phyloP scores from a whole-genome alignment of 1,140 invertebrate species.

The Chlorops oryzae region DNA sequence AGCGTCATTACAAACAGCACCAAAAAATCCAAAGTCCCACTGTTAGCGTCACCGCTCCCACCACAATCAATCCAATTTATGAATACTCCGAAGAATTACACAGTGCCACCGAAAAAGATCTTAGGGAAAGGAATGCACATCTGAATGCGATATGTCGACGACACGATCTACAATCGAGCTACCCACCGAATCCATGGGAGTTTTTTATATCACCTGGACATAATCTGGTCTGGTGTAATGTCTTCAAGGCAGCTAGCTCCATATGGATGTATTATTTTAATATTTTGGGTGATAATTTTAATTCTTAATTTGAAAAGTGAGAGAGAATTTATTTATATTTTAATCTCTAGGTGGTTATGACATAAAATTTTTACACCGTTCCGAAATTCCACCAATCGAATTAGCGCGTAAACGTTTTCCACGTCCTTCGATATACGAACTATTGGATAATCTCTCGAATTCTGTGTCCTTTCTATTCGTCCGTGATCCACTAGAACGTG shows the following conservation, averaged over 20 bases:
- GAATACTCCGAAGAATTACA: slow-evolving; percentile 46
- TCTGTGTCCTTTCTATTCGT: slow-evolving; percentile 74
- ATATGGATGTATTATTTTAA: slow-evolving; percentile 78
- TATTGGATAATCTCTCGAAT: slow-evolving; percentile 52
- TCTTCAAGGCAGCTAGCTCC: slow-evolving; percentile 73
- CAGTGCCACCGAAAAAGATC: slow-evolving; percentile 35
- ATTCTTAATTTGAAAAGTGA: not conserved
- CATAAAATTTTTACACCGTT: slow-evolving; percentile 54
- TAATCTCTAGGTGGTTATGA: slow-evolving; percentile 53
- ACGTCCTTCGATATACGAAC: slow-evolving; percentile 52
- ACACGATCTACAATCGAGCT: slow-evolving; percentile 34
- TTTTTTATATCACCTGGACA: slow-evolving; percentile 67
- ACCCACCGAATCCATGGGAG: slow-evolving; percentile 61
- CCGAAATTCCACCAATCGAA: slow-evolving; percentile 54
- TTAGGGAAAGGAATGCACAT: slow-evolving; percentile 26
- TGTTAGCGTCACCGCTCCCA: slow-evolving; percentile 12
- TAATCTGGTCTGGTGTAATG: slow-evolving; percentile 69
- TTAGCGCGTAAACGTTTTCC: slow-evolving; percentile 58
- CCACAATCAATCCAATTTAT: slow-evolving; percentile 43
- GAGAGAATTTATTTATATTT: not conserved
- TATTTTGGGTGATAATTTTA: slow-evolving; percentile 60
- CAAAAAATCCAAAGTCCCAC: slow-evolving; percentile 29
- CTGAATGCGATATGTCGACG: slow-evolving; percentile 29
- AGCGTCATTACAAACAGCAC: slow-evolving; percentile 13
- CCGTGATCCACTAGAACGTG: slow-evolving; percentile 82